Base-by-base conservation (phyloP, 1,140 invertebrate species). In the Ceratoteleas bidentatus region DNA sequence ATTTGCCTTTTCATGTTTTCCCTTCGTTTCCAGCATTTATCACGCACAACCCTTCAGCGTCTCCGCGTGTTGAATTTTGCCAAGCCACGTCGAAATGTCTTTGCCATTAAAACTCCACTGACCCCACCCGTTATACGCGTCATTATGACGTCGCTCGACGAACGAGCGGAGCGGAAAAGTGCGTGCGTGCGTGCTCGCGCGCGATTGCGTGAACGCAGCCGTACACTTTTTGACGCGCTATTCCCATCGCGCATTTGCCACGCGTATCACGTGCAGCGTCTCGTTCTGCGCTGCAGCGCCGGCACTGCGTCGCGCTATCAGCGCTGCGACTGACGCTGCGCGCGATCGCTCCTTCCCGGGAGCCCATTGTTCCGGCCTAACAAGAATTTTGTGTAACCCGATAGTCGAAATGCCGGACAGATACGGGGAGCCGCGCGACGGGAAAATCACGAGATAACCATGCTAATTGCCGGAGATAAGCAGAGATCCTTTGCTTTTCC, bases 151-250 rank as follows among this genome's bases (percentile, higher is more conserved):
- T 36, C 8, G 53, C 3, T 40, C 58, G 54, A 43, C 38, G 13
- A 56, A 62, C 43, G n/a, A 34, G 38, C 47, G 33, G 45, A 36
- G 50, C 33, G 47, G 34, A 40, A 36, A 53, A 50, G 38, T 43
- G 38, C 16, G 38, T 43, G 56, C 40, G 54, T 49, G 57, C 52
- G 9, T 52, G 69, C 49, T 24, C 57, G 50, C 62, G 56, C 62
- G 56, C 58, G 43, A 24, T 54, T 36, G 58, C 69, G 58, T 56
- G 52, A 64, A 64, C 64, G 69, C 47, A 73, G 57, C 50, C 24
- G 24, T 33, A 73, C 52, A 64, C 58, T 73, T 64, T 73, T 73
- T 57, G 52, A 62, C 49, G 68, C 38, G 58, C 16, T 40, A 54
- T 62, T 62, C 58, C 38, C 16, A 47, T 50, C 45, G 61, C 32